A percentile compares a stretch with the other conserved stretches of the same genome.
Evolutionary conservation across 2,888 invertebrate genomes (phyloP).

Genomic region (Apamea monoglypha): DNA sequence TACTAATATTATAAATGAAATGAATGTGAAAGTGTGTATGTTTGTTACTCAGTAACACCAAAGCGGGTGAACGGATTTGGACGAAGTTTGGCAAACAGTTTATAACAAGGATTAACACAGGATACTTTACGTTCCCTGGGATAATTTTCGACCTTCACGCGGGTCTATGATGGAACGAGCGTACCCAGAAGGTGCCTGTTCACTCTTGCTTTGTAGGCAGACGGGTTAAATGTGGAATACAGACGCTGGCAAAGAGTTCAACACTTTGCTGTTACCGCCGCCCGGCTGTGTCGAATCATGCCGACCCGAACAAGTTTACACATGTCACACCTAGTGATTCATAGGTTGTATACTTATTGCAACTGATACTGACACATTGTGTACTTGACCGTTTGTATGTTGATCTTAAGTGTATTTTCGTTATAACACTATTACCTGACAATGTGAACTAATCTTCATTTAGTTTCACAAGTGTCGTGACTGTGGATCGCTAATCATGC

Average conservation of each 20-base stretch:
- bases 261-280: not conserved
- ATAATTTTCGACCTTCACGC: not conserved
- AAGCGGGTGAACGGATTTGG: not conserved
- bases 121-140: not conserved
- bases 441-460: conserved; percentile 59
- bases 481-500: conserved; percentile 76
- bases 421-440: conserved; percentile 63
- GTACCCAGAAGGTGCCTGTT: too few species aligned
- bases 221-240: not conserved
- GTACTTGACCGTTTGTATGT: conserved; percentile 21
- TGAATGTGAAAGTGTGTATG: too few species aligned
- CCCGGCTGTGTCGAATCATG: not conserved
- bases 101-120: not conserved
- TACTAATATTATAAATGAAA: not conserved
- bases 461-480: conserved; percentile 82
- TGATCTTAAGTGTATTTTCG: conserved; percentile 47
- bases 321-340: not conserved
- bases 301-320: not conserved
- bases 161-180: not conserved
- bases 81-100: not conserved
- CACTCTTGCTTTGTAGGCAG: too few species aligned
- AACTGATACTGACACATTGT: not conserved
- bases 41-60: not conserved
- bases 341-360: not conserved
- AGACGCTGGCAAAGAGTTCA: not conserved